phyloP scores from a whole-genome alignment of 2,113 vertebrate species.

The Onychostruthus taczanowskii region DNA sequence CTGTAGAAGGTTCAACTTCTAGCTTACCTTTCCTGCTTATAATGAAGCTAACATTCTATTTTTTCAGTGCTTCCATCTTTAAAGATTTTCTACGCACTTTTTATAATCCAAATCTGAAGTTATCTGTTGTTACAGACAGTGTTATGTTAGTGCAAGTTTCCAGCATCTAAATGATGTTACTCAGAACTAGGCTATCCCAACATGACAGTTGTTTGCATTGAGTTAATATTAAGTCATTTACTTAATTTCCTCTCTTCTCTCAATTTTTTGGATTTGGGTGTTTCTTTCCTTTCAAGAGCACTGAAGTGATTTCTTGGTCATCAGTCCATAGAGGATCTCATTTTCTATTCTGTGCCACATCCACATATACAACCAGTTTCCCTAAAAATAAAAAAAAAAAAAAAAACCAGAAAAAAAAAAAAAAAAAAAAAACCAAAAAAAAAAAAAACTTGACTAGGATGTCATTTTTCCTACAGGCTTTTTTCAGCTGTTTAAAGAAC shows the following conservation, averaged over 20 bases:
- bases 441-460: not conserved
- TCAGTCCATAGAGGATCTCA: not conserved
- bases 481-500: not conserved
- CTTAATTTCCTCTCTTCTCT: not conserved
- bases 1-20: not conserved
- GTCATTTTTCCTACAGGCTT: not conserved
- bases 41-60: not conserved
- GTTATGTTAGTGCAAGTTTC: not conserved
- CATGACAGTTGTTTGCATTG: not conserved
- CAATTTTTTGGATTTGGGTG: not conserved
- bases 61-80: not conserved
- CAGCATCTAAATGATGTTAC: not conserved
- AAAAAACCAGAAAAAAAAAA: not conserved
- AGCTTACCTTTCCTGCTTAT: not conserved
- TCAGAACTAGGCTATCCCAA: not conserved
- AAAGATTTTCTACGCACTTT: not conserved
- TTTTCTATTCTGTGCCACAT: not conserved
- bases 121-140: not conserved
- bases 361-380: not conserved
- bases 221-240: not conserved
- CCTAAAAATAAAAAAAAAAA: not conserved
- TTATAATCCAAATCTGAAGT: not conserved
- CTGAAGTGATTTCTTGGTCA: not conserved
- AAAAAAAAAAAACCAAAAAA: not conserved
- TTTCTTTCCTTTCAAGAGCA: not conserved